Conservation (phyloP, 92 coral and sea anemone species). For the Nematostella vectensis region DNA sequence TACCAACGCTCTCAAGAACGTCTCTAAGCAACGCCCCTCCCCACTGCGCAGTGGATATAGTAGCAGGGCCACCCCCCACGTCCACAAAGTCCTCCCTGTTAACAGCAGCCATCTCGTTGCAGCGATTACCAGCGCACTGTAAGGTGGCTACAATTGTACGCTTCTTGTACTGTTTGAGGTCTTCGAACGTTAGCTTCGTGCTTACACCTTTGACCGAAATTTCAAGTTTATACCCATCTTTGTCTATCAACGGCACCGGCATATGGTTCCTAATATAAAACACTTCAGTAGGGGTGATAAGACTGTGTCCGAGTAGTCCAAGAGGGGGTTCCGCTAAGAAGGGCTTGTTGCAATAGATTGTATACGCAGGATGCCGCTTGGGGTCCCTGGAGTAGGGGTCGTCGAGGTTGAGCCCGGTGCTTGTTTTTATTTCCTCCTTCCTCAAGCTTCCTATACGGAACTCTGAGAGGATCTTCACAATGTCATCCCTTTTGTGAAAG, state of each 20-base stretch:
- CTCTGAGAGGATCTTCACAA: slow-evolving; percentile 32
- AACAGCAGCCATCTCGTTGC: slow-evolving; percentile 42
- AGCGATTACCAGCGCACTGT: slow-evolving; percentile 52
- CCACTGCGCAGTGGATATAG: slow-evolving; percentile 46
- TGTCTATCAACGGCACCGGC: slow-evolving; percentile 40
- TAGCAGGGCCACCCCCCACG: slow-evolving; percentile 39
- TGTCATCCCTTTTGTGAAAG: slow-evolving; percentile 28
- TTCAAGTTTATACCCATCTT: slow-evolving; percentile 25
- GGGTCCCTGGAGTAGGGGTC: no score
- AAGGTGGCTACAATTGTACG: slow-evolving; percentile 29
- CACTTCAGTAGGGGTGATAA: slow-evolving; percentile 38
- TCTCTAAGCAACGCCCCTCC: slow-evolving; percentile 43
- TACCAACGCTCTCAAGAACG: slow-evolving; percentile 10
- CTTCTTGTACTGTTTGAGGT: slow-evolving; percentile 39
- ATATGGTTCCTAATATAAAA: slow-evolving; percentile 44
- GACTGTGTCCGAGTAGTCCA: slow-evolving; percentile 28
- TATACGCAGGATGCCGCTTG: slow-evolving; percentile 46
- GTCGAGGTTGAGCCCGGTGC: no score
- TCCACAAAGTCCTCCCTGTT: slow-evolving; percentile 26
- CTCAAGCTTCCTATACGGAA: slow-evolving; percentile 50
- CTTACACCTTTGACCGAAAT: slow-evolving; percentile 28
- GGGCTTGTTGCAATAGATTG: slow-evolving; percentile 32
- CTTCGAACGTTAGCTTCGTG: slow-evolving; percentile 15
- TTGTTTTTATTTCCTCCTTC: no score
- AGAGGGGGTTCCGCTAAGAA: slow-evolving; percentile 51